phyloP scores from a whole-genome alignment of 2,888 invertebrate species.

The Epinotia brunnichana region DNA sequence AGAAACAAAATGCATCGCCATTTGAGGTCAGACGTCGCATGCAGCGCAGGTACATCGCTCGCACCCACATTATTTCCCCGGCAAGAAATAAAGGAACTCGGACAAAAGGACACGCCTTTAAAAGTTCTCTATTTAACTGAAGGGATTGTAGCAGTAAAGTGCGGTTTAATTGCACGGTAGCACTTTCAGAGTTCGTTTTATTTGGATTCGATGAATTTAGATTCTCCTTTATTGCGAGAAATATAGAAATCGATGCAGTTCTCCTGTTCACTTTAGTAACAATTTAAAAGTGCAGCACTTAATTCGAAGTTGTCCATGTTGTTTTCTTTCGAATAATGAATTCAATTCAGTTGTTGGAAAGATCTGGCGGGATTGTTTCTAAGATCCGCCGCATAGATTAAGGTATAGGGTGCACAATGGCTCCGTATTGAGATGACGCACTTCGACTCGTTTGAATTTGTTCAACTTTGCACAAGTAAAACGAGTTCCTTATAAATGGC shows the following conservation, averaged over 20 bases:
- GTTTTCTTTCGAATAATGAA: conserved; percentile 52
- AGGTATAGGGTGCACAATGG: conserved; percentile 27
- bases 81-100: conserved; percentile 48
- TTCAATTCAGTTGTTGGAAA: conserved; percentile 47
- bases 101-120: conserved; percentile 74
- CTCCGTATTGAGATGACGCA: conserved; percentile 21
- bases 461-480: conserved; percentile 32
- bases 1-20: conserved; percentile 40
- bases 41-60: conserved; percentile 26
- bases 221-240: conserved; percentile 60
- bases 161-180: conserved; percentile 79
- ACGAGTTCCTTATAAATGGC: conserved; percentile 30
- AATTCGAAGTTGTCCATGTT: conserved; percentile 55
- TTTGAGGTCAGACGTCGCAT: conserved; percentile 42
- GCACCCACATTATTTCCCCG: conserved; percentile 60
- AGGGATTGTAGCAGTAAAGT: conserved; percentile 79
- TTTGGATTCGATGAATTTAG: conserved; percentile 75
- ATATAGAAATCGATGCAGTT: conserved; percentile 62
- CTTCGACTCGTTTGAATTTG: conserved; percentile 28
- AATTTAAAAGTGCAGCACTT: conserved; percentile 56
- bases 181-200: conserved; percentile 72
- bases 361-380: conserved; percentile 44
- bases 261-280: conserved; percentile 55
- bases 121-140: conserved; percentile 75
- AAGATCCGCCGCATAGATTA: conserved; percentile 39